Evolutionary conservation across 2,113 vertebrate species (phyloP).

Genomic region (Gnathonemus longibarbis): DNA sequence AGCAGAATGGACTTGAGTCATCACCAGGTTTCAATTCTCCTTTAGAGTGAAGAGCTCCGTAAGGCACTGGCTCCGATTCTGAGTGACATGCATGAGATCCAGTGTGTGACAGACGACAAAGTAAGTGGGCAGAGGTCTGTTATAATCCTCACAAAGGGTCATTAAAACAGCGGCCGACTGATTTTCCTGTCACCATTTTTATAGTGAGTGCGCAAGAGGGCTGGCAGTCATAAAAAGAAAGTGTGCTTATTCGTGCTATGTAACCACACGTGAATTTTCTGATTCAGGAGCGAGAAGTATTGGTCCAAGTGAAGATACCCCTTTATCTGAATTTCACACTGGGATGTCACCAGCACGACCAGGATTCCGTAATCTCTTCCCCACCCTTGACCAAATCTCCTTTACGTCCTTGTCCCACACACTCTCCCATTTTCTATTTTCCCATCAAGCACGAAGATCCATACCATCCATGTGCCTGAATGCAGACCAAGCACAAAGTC

Average conservation of each 20-base stretch:
- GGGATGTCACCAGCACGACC: conserved; percentile 37
- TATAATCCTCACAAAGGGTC: not conserved
- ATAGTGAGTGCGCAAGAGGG: not conserved
- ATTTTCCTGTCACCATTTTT: not conserved
- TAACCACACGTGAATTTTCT: not conserved
- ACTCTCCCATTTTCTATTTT: conserved; percentile 46
- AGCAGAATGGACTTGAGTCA: not conserved
- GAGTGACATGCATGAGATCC: conserved; percentile 45
- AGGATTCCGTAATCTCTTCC: not conserved
- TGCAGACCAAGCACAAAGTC: not conserved
- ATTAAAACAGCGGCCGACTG: not conserved
- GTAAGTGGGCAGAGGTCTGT: conserved; percentile 28
- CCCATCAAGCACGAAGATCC: conserved; percentile 54
- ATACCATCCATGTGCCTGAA: conserved; percentile 41
- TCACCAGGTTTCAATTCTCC: not conserved
- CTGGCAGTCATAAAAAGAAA: not conserved
- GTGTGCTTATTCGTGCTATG: not conserved
- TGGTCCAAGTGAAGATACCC: conserved; percentile 58
- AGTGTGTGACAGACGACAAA: conserved; percentile 51
- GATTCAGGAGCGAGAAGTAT: conserved; percentile 47
- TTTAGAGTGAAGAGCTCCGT: conserved; percentile 41
- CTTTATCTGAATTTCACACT: conserved; percentile 50
- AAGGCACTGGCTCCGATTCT: conserved; percentile 41
- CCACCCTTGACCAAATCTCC: not conserved
- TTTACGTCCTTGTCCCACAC: conserved; percentile 48